These are phyloP conservation scores for Myiozetetes cayanensis DNA, from an alignment of 2,113 vertebrate species.

Conservation along the genomic window DNA sequence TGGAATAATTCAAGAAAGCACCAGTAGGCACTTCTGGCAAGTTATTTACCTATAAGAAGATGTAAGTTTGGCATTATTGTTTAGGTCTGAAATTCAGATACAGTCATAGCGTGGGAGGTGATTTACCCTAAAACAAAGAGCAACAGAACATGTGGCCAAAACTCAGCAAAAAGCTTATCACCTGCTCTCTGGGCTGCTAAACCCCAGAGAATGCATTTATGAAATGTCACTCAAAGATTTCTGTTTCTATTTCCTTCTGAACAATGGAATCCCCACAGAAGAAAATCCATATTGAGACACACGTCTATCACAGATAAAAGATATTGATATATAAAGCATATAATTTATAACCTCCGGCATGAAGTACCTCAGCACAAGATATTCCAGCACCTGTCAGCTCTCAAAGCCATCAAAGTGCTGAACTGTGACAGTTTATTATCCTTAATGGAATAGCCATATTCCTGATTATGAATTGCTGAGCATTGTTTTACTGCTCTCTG, in stretches of 20 bases:
- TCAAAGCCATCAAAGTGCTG: neutral
- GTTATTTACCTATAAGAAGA: neutral
- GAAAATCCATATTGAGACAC: neutral
- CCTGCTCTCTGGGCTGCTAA: neutral
- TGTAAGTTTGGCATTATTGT: neutral
- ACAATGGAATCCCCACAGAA: neutral
- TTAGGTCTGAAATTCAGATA: neutral
- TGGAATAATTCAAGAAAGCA: neutral
- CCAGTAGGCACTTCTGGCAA: neutral
- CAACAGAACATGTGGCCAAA: fast-evolving
- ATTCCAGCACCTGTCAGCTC: neutral
- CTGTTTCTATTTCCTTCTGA: neutral
- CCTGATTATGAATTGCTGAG: neutral
- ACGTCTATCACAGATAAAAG: neutral
- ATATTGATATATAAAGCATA: neutral
- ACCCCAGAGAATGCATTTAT: neutral
- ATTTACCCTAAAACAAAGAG: neutral
- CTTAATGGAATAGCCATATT: neutral
- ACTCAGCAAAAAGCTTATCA: neutral
- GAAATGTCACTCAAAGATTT: neutral
- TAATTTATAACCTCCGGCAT: neutral
- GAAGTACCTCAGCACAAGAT: neutral
- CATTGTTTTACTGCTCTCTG: neutral
- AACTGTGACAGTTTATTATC: neutral
- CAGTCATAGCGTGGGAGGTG: neutral